A percentile compares a stretch with the other conserved stretches of the same genome.
Conservation (phyloP, 2,888 invertebrate genomes). For the Cactoblastis cactorum region DNA sequence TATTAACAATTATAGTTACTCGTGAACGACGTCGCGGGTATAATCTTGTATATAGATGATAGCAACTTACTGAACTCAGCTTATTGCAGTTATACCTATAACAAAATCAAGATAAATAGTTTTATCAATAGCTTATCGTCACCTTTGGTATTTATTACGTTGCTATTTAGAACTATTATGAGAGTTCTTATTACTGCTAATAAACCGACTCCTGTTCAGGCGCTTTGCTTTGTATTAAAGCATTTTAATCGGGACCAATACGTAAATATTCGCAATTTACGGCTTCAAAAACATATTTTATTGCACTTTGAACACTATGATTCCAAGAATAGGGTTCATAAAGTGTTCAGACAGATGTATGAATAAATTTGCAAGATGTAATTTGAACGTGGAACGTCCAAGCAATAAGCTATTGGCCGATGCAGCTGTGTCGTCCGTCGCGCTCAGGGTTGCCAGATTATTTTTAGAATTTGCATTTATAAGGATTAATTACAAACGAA, state of each 20-base stretch:
- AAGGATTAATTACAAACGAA: constrained; percentile 54
- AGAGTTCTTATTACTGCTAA: constrained; percentile 24
- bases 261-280: constrained; percentile 23
- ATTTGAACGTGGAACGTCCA: constrained; percentile 55
- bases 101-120: too few relatives aligned
- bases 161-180: constrained; percentile 24
- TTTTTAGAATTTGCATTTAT: constrained; percentile 66
- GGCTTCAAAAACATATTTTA: constrained; percentile 5
- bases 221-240: constrained; percentile 41
- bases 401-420: constrained; percentile 65
- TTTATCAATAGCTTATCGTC: constrained; percentile 1
- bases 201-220: constrained; percentile 30
- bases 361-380: constrained; percentile 42
- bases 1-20: too few relatives aligned
- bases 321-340: constrained; percentile 8
- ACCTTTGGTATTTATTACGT: constrained; percentile 23
- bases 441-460: constrained; percentile 67
- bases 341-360: constrained; percentile 22
- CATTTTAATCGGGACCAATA: constrained; percentile 45
- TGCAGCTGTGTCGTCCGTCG: constrained; percentile 63
- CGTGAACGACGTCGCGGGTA: too few relatives aligned
- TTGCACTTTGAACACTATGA: constrained; percentile 18
- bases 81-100: too few relatives aligned
- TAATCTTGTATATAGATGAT: too few relatives aligned
- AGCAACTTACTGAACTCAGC: too few relatives aligned